phyloP scores from a whole-genome alignment of 1,140 invertebrate genomes.

The Hyles euphorbiae region DNA sequence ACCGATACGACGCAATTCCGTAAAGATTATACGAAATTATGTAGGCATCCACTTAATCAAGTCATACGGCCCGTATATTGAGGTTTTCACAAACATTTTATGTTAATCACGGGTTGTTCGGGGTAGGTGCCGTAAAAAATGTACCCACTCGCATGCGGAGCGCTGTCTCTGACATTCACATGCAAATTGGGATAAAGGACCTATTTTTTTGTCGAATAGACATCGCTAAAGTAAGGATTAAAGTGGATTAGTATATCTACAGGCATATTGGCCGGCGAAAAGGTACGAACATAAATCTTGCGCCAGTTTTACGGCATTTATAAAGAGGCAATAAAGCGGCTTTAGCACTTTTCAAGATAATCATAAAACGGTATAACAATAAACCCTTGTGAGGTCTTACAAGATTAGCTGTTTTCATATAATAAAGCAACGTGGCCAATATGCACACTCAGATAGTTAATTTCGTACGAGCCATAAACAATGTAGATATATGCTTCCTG shows the following conservation, averaged over 20 bases:
- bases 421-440: not conserved
- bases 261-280: constrained; percentile 10
- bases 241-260: constrained; percentile 24
- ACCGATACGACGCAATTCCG: not conserved
- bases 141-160: constrained; percentile 20
- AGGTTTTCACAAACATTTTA: constrained; percentile 37
- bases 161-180: constrained; percentile 31
- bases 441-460: no score
- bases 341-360: constrained; percentile 25
- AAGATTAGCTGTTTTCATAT: not conserved
- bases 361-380: constrained; percentile 23
- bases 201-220: constrained; percentile 37
- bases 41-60: constrained; percentile 17
- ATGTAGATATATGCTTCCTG: no score
- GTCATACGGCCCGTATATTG: constrained; percentile 24
- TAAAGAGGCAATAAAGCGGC: constrained; percentile 20
- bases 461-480: no score
- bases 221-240: constrained; percentile 28
- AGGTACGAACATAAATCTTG: constrained; percentile 22
- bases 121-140: constrained; percentile 25
- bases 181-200: constrained; percentile 34
- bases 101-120: constrained; percentile 32
- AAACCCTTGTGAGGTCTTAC: constrained; percentile 13
- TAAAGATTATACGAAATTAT: constrained; percentile 8
- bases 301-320: constrained; percentile 25